These are phyloP conservation scores for Melanerpes aurifrons DNA, from an alignment of 2,113 vertebrate species.

Conservation along the genomic window DNA sequence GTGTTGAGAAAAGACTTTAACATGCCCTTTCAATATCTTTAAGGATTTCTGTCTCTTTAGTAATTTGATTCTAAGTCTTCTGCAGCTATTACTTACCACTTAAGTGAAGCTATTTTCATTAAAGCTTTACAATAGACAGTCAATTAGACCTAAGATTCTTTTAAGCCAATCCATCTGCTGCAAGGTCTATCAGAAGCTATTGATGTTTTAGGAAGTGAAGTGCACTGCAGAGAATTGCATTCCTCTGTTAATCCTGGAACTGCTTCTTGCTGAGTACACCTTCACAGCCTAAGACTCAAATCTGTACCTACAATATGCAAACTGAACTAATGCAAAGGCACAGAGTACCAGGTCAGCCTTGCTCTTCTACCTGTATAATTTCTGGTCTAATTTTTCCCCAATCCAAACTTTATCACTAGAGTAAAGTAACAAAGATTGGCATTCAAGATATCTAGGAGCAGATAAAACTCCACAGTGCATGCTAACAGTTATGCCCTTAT, in stretches of 20 bases:
- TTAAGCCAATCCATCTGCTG: not conserved
- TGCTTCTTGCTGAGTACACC: not conserved
- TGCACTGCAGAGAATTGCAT: not conserved
- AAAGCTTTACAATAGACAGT: not conserved
- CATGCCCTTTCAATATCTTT: not conserved
- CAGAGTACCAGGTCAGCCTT: not conserved
- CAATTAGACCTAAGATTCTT: not conserved
- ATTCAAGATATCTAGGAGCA: not conserved
- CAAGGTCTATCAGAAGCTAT: not conserved
- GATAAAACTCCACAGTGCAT: not conserved
- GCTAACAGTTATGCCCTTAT: not conserved
- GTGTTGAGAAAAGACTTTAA: not conserved
- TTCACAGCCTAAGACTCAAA: not conserved
- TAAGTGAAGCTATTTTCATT: not conserved
- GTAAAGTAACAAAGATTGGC: not conserved
- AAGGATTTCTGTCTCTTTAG: not conserved
- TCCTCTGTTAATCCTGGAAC: not conserved
- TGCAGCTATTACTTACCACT: not conserved
- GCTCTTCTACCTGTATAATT: not conserved
- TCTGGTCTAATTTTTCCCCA: not conserved
- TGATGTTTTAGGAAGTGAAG: not conserved
- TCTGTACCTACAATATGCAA: not conserved
- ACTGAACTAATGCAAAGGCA: not conserved
- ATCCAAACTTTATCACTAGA: not conserved
- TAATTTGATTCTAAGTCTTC: not conserved